Percentiles rank a stretch among this genome's conserved stretches.
These are phyloP conservation scores for Athene noctua DNA, from an alignment of 2,113 vertebrate species.

Conservation along the genomic window DNA sequence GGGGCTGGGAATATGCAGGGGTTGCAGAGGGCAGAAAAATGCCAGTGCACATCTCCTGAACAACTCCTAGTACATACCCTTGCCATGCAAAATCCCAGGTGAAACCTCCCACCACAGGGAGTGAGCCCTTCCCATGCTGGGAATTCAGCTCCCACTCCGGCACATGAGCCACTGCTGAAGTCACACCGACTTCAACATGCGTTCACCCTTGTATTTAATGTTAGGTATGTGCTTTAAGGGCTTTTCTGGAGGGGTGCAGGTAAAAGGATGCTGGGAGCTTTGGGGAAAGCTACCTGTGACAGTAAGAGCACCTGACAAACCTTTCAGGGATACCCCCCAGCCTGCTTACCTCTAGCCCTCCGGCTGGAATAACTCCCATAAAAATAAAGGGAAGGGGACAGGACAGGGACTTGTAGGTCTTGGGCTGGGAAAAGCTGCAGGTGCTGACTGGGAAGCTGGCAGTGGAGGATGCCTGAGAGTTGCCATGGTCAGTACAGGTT, in stretches of 20 bases:
- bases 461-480: background rate
- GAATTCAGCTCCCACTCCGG: background rate
- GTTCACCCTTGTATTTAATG: background rate
- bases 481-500: fast-evolving
- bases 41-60: background rate
- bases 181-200: background rate
- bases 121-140: background rate
- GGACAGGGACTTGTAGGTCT: background rate
- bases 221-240: background rate
- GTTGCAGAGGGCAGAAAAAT: background rate
- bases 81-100: background rate
- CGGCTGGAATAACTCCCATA: background rate
- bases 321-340: background rate
- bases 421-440: background rate
- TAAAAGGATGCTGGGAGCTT: background rate
- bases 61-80: background rate
- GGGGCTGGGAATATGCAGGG: background rate
- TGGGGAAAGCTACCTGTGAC: background rate
- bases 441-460: background rate
- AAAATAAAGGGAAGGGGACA: background rate
- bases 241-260: background rate
- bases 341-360: background rate
- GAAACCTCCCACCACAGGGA: background rate
- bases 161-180: background rate
- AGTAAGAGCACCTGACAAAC: background rate